A percentile compares a stretch with the other conserved stretches of the same genome.
These are phyloP conservation scores for Moxostoma hubbsi DNA, from an alignment of 2,797 vertebrate species.

Conservation along the genomic window DNA sequence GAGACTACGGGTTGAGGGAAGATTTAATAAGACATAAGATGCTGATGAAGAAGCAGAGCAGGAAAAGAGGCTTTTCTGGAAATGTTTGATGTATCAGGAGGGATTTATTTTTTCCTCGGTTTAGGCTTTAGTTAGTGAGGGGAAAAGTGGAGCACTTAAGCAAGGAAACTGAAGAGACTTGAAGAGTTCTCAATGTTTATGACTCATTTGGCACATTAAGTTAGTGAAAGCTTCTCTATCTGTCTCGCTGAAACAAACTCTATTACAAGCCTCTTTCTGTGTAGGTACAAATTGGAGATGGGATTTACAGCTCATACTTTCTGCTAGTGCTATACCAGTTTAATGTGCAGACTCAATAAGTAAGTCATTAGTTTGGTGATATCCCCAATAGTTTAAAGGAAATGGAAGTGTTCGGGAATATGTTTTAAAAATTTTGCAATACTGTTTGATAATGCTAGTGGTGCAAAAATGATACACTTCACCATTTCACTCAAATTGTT, in stretches of 20 bases:
- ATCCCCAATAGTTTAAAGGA: too few relatives aligned
- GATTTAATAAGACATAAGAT: conserved; percentile 48
- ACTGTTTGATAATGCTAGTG: too few relatives aligned
- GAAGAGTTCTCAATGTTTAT: conserved; percentile 22
- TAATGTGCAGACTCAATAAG: too few relatives aligned
- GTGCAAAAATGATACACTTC: too few relatives aligned
- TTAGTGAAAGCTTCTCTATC: conserved; percentile 9
- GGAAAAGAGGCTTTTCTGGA: conserved; percentile 22
- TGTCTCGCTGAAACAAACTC: background rate
- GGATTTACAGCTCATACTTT: too few relatives aligned
- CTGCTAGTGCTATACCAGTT: too few relatives aligned
- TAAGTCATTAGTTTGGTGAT: too few relatives aligned
- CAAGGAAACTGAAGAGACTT: conserved; percentile 21
- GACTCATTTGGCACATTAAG: conserved; percentile 12
- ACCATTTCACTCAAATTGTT: too few relatives aligned
- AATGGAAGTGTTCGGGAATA: too few relatives aligned
- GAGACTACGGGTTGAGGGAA: conserved; percentile 22
- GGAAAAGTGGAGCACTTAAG: conserved; percentile 24
- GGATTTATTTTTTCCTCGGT: conserved; percentile 33
- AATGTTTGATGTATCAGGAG: conserved; percentile 42
- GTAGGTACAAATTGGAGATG: background rate
- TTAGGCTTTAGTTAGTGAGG: conserved; percentile 19
- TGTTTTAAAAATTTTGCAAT: too few relatives aligned
- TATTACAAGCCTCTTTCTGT: background rate
- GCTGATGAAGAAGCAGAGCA: conserved; percentile 43